These are phyloP conservation scores for Eupleurogrammus muticus DNA, from an alignment of 2,797 vertebrate species.

Conservation along the genomic window DNA sequence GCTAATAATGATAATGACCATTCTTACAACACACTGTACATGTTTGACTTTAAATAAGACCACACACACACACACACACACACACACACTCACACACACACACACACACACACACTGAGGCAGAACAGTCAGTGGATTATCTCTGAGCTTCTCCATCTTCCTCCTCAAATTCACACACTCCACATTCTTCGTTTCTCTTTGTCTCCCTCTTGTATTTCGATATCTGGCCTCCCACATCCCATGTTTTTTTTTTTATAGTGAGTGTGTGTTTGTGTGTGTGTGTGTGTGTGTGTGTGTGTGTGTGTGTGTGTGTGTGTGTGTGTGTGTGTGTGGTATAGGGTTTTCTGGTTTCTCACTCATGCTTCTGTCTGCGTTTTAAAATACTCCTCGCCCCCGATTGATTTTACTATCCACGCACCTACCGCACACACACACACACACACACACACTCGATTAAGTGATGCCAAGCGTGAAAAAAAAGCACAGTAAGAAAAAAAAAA, in stretches of 20 bases:
- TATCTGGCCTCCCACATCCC: slow-evolving; percentile 22
- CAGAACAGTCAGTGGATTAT: slow-evolving; percentile 71
- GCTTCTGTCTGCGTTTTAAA: background rate
- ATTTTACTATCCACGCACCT: background rate
- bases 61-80: slow-evolving; percentile 27
- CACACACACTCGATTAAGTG: background rate
- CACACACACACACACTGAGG: slow-evolving; percentile 34
- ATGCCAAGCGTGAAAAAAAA: slow-evolving; percentile 3
- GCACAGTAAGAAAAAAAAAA: background rate
- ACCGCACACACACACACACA: background rate
- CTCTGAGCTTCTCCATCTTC: slow-evolving; percentile 63
- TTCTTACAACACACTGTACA: slow-evolving; percentile 5
- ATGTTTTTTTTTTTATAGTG: background rate
- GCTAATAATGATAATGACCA: slow-evolving; percentile 40
- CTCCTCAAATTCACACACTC: slow-evolving; percentile 54
- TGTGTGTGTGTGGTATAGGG: background rate
- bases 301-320: background rate
- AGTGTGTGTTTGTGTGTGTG: background rate
- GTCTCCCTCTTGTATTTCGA: slow-evolving; percentile 17
- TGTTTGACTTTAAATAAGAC: slow-evolving; percentile 47
- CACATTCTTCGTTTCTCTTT: slow-evolving; percentile 27
- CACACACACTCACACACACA: slow-evolving; percentile 34
- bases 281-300: background rate
- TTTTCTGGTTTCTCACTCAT: background rate
- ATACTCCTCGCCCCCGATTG: background rate